Conservation (phyloP, 2,888 invertebrate species). For the Mayetiola destructor region DNA sequence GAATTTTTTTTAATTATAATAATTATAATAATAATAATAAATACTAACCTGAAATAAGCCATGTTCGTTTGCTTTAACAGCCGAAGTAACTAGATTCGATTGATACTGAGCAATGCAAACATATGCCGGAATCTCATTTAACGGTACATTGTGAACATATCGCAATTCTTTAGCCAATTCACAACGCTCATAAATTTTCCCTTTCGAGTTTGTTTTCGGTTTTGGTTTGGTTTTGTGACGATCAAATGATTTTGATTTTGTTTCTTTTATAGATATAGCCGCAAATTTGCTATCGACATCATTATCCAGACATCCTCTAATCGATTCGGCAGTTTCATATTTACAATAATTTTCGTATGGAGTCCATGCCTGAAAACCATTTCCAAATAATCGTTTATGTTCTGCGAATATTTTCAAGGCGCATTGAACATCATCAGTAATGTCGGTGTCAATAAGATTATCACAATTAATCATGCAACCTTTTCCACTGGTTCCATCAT, state of each 20-base stretch:
- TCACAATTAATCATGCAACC: constrained; percentile 48
- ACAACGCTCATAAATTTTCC: constrained; percentile 39
- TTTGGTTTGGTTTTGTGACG: not conserved
- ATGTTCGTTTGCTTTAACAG: too few species aligned
- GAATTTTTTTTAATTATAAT: too few species aligned
- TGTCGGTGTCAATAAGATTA: constrained; percentile 50
- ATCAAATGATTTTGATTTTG: too few species aligned
- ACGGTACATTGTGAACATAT: constrained; percentile 39
- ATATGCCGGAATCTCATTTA: constrained; percentile 46
- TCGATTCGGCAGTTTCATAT: constrained; percentile 25
- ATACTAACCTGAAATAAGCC: too few species aligned
- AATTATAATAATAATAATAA: constrained; percentile 56
- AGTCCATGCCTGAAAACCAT: constrained; percentile 46
- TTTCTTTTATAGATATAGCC: not conserved
- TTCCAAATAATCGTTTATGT: constrained; percentile 49
- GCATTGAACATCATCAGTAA: constrained; percentile 54
- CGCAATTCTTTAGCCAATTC: constrained; percentile 52
- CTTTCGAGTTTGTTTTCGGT: not conserved
- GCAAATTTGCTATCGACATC: not conserved
- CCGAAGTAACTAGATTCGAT: constrained; percentile 51
- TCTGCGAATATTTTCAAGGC: constrained; percentile 47
- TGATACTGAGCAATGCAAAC: constrained; percentile 61
- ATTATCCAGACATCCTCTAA: constrained; percentile 26
- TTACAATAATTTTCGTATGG: constrained; percentile 29
- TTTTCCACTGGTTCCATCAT: constrained; percentile 39